Percentiles rank a stretch among this genome's conserved stretches.
Evolutionary conservation across 2,797 vertebrate species (phyloP).

Genomic region (Poeciliopsis turneri): DNA sequence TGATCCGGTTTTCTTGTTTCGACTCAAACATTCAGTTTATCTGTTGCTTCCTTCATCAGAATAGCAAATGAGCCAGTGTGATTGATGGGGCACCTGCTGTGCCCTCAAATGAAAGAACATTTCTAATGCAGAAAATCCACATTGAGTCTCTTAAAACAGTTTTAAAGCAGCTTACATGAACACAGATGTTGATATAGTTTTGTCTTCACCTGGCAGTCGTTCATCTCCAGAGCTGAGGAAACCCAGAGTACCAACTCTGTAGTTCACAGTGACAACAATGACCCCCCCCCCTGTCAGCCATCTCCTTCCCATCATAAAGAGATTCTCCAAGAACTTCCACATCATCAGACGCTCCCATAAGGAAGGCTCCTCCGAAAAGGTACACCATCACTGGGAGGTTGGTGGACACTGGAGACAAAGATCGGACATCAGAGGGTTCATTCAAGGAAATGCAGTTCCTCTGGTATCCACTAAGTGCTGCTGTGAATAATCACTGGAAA

Average conservation of each 20-base stretch:
- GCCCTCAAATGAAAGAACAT: background rate
- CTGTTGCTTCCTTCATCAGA: no score
- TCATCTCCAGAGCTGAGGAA: slow-evolving; percentile 89
- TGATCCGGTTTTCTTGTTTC: no score
- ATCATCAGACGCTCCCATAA: slow-evolving; percentile 81
- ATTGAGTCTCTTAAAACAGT: no score
- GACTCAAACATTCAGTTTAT: no score
- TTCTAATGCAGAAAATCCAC: background rate
- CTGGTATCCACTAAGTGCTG: background rate
- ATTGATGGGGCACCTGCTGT: background rate
- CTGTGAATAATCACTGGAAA: background rate
- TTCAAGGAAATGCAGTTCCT: background rate
- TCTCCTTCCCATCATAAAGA: slow-evolving; percentile 87
- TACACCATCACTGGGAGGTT: slow-evolving; percentile 89
- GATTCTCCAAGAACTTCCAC: slow-evolving; percentile 81
- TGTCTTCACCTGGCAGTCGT: slow-evolving; percentile 82
- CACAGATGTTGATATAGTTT: background rate
- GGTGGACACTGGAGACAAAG: slow-evolving; percentile 77
- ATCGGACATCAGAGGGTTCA: background rate
- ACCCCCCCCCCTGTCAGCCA: slow-evolving; percentile 84
- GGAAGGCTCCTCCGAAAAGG: slow-evolving; percentile 86
- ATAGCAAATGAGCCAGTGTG: no score
- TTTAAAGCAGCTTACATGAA: background rate
- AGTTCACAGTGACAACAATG: slow-evolving; percentile 88
- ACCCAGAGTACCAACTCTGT: slow-evolving; percentile 86